Base-by-base conservation (phyloP, 2,888 invertebrate species). In the Pantelozetes paolii region DNA sequence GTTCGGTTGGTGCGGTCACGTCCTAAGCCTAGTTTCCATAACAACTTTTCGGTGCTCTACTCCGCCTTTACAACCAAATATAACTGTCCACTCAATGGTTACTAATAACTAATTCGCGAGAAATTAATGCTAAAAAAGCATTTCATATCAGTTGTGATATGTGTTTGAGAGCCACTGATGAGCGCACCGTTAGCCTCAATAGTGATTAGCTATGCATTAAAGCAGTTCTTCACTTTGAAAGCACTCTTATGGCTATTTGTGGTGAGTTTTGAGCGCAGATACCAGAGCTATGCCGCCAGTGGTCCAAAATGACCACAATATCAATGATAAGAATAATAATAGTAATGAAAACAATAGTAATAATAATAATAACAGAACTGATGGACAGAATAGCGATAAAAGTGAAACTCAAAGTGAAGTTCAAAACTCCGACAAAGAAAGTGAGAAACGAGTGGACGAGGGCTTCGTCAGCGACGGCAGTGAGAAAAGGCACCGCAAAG, bases 311-410 rank as follows among this genome's bases (percentile, higher is more conserved):
- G 54, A 71, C 50, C 28, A 54, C 9, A n/a, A 71, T 23, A n/a
- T 6, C 48, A 26, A 48, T 32, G 40, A 30, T 32, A 32, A 64
- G 18, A 64, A 30, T 28, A 23, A 23, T 28, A 28, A 71, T 42
- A 23, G n/a, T 26, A 71, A 71, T 79, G 54, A 20, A 23, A 30
- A 45, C 30, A 45, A 42, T 69, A 36, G 42, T 69, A 26, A 48
- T 26, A 26, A 67, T 36, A 36, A 67, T 2, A 36, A 26, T 54
- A 13, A 54, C 26, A n/a, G 26, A 48, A 71, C 32, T 48, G 48
- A 71, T 42, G 71, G 71, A 48, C 48, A 50, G n/a, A 71, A 50
- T 71, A 50, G 71, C 26, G 50, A 48, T 71, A 71, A 50, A 30
- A 71, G 71, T 50, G 71, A 48, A 48, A 20, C 9, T 30, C 2